Evolutionary conservation across 2,113 vertebrate genomes (phyloP), one percentile per base, ranked within the genome.

Genomic region (Cyphomyrus plagiostoma): DNA sequence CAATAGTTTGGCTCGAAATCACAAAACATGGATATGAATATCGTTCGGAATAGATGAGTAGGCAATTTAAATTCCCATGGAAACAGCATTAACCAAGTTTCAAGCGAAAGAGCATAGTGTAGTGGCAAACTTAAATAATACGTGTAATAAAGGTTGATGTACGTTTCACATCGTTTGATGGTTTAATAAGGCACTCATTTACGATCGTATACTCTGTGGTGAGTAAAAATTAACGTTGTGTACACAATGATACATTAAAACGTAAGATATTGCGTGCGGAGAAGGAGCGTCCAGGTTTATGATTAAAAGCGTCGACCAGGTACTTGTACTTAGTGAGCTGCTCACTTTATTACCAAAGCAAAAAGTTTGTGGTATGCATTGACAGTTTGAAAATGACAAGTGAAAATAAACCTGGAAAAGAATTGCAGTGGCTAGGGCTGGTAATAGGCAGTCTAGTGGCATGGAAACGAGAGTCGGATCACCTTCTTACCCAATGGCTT

Each of bases 391-490:
- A 74, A 62, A 23, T 62, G 56, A 62, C 23, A 2, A 35, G 35
- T 35, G 35, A 35, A 80, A 80, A 80, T 80, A 42, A 77, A 80
- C 13, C 39, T 35, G 74, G 0, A 42, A 19, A 80, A 48, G 21
- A 45, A 9, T n/a, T 84, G 21, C 82, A 23, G 39, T 48, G 82
- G 82, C 2, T 84, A 17, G 15, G 58, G 39, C 30, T 62, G 9
- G 23, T 49, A 45, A 85, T 21, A 89, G 77, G 77, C 88, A 30
- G 52, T 89, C 77, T 66, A 85, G 2, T 62, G 88, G 52, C 52
- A 84, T 89, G 80, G 89, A 85, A 89, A 62, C 48, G 39, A 89
- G 89, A 89, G 35, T 56, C 50, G 49, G 21, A 85, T 85, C 89
- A 53, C 80, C 50, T 89, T 84, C 50, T 83, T 53, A 52, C 49